Conservation (phyloP, 2,113 vertebrate species). For the Epinephelus fuscoguttatus region DNA sequence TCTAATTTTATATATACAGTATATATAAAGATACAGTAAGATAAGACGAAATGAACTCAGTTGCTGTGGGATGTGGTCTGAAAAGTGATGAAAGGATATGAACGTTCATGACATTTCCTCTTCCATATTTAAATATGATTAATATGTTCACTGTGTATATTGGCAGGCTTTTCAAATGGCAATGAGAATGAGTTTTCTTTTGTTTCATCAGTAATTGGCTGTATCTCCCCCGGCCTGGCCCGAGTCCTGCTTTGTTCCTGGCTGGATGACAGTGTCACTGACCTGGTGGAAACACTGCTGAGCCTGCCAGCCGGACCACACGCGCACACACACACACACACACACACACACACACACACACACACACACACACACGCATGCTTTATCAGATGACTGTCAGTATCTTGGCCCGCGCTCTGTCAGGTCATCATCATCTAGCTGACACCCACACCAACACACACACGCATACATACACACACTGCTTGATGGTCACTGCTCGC, state of each 20-base stretch:
- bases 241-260: constrained; percentile 47
- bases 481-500: background rate
- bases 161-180: constrained; percentile 31
- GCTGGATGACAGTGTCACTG: constrained; percentile 47
- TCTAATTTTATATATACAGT: too few species aligned
- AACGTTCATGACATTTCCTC: constrained; percentile 26
- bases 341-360: background rate
- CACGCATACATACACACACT: background rate
- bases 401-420: constrained; percentile 1
- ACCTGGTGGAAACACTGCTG: constrained; percentile 57
- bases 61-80: background rate
- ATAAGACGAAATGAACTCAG: background rate
- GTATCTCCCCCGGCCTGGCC: constrained; percentile 26
- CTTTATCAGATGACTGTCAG: constrained; percentile 40
- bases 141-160: constrained; percentile 31
- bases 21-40: background rate
- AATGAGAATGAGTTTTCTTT: constrained; percentile 44
- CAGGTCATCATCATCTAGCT: constrained; percentile 47
- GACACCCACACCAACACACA: background rate
- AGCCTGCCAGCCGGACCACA: constrained; percentile 40
- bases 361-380: background rate
- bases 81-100: constrained; percentile 12
- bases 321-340: constrained; percentile 6
- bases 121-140: constrained; percentile 24
- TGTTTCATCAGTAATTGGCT: constrained; percentile 59